Base-by-base conservation (phyloP, 92 coral and sea anemone genomes). In the Micromussa lordhowensis region DNA sequence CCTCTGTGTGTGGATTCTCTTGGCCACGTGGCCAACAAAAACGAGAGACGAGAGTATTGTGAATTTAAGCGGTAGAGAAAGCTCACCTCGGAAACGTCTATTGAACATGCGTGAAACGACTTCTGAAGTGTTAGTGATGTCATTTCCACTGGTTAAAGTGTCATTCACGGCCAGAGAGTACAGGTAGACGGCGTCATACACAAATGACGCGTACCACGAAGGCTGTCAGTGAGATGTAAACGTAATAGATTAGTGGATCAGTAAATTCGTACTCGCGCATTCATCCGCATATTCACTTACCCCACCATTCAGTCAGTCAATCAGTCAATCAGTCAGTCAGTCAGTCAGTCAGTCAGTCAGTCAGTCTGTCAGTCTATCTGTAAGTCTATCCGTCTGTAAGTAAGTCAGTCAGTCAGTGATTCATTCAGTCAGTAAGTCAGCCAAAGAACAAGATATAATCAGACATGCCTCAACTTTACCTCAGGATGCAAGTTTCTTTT, bases 141-240 rank as follows among this genome's bases (percentile, higher is more conserved):
- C 82, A 82, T 80, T 66, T 22, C 95, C 94, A 35, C 70, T 66
- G 17, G 77, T 58, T 36, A 92, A 17, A 54, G 95, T 90, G 22
- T 84, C 92, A 35, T 88, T 89, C 21, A 94, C 73, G 6, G 95
- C 97, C 73, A 89, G 82, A 58, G 87, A 93, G 57, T 92, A 94
- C 79, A 94, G 86, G 74, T 70, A 69, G 17, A 94, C 77, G 31
- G 97, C 93, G 57, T 94, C 97, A 78, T 94, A 93, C 26, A 94
- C 77, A 59, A 94, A 94, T 17, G 95, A 85, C 3, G 95, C 92
- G 72, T 92, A 94, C 97, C 97, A 94, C 28, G 95, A 93, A 32
- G 88, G 68, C 95, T 92, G n/a, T n/a, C 28, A 51, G 76, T 15
- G 59, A 79, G 48, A 61, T 28, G 3, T 16, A 21, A 19, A 61